These are phyloP conservation scores for Tinea semifulvella DNA, from an alignment of 2,888 invertebrate species.

Conservation along the genomic window DNA sequence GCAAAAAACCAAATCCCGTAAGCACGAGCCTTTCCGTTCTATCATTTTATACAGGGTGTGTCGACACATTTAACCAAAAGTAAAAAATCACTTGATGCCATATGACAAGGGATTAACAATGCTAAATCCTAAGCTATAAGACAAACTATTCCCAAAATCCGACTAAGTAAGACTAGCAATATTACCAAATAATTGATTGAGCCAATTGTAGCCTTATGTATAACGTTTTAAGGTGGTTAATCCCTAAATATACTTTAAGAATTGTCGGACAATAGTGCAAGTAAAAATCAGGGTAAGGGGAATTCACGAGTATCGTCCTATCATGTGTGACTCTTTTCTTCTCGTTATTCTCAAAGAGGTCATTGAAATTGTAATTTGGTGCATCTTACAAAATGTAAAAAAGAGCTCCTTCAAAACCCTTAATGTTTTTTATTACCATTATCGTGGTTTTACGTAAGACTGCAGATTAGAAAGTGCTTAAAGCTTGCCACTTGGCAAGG, in stretches of 20 bases:
- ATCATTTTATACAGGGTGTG: slow-evolving; percentile 41
- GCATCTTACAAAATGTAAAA: no score
- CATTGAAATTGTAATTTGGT: slow-evolving; percentile 3
- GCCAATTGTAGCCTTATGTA: no score
- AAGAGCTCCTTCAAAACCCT: no score
- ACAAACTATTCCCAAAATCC: slow-evolving; percentile 22
- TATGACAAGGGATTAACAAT: neutral
- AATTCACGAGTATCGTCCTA: slow-evolving; percentile 17
- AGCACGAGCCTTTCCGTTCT: slow-evolving; percentile 38
- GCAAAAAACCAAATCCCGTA: slow-evolving; percentile 24
- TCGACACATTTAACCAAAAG: slow-evolving; percentile 34
- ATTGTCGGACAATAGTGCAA: slow-evolving; percentile 35
- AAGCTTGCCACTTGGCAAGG: no score
- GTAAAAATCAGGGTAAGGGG: slow-evolving; percentile 38
- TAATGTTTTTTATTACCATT: no score
- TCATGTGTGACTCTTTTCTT: slow-evolving; percentile 6
- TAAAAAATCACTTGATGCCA: slow-evolving; percentile 35
- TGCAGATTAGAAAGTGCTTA: no score
- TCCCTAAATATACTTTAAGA: no score
- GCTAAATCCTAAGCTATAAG: slow-evolving; percentile 38
- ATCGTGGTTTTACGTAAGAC: no score
- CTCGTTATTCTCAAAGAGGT: slow-evolving; percentile 1
- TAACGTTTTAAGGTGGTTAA: no score
- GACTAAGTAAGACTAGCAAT: no score
- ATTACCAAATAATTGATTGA: no score